Base-by-base conservation (phyloP, 2,888 invertebrate genomes). In the Lymantria monacha region DNA sequence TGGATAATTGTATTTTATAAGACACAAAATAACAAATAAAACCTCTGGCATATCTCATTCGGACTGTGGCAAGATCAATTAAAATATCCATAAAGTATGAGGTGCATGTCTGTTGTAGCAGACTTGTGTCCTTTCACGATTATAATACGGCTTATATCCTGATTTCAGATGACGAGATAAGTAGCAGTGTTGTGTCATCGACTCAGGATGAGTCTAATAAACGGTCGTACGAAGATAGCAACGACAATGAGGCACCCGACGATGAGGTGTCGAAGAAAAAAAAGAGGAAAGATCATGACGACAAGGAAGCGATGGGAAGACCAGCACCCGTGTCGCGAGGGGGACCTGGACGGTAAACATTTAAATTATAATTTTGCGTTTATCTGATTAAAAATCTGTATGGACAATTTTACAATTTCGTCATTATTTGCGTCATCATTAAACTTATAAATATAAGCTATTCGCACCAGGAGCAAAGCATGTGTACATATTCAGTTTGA, bases 261-360 rank as follows among this genome's bases (percentile, higher is more conserved):
- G 96, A 97, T 63, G 95, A 95, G 12, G 94, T 95, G 48, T 92
- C 91, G 38, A 94, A 94, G 61, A 92, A 94, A 49, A 96, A 96
- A 78, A 94, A 96, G 79, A 92, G 94, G n/a, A 96, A 96, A 76
- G 96, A 96, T 47, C 92, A 93, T 33, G 93, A 94, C 57, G 89
- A 87, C 49, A 82, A 91, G 59, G 94, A 94, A 85, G 91, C 93
- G 55, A 81, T 85, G 85, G 90, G 92, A 71, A 88, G 87, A 75
- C 82, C 88, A 74, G 90, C 83, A 49, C 80, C 83, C 54, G 85
- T 85, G 42, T 74, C 85, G 1, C 77, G 87, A 11, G 66, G 78
- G 5, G 79, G 83, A 12, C 70, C 82, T 40, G 85, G 88, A 59
- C 81, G 88, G 87, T 89, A 74, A 62, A n/a, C n/a, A n/a, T n/a